Base-by-base conservation (phyloP, 2,888 invertebrate genomes). In the Hypolimnas misippus region DNA sequence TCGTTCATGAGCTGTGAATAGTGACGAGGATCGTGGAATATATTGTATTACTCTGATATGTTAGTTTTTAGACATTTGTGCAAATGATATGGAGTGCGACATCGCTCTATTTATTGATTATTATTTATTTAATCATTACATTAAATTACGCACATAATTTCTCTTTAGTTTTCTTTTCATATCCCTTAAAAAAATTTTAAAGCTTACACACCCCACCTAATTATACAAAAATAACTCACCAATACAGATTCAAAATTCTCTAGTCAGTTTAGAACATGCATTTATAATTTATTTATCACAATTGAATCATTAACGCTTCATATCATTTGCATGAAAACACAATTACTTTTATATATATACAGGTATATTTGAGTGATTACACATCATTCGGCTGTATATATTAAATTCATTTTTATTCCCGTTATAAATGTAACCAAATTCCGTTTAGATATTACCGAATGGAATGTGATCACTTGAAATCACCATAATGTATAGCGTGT, bases 281-380 rank as follows among this genome's bases (percentile, higher is more conserved):
- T 91, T 91, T 91, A 91, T 91, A 89, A 90, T 85, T 91, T 88
- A 89, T 87, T 83, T 70, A 68, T 71, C 65, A 54, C 62, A 60
- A 58, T 51, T 38, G 42, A 52, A 51, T 56, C 56, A 56, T 25
- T 33, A 62, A 40, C 35, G 38, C 65, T 77, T 82, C 78, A 84
- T 87, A 89, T 87, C 91, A 86, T 89, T 91, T 87, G 90, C 85
- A 82, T 82, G 77, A 84, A 82, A 33, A 67, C 78, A 82, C 76
- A 74, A 74, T 74, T 75, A 71, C 79, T 67, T 75, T 73, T 79
- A 78, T 49, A 29, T 49, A 73, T 81, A 17, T n/a, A n/a, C 75
- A 77, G 79, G 59, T 56, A 63, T 62, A 55, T 67, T 16, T 57
- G 56, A 65, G 61, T 59, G 65, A 65, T 65, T 66, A 69, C 68